phyloP scores from a whole-genome alignment of 2,113 vertebrate genomes.

The Abramis brama region DNA sequence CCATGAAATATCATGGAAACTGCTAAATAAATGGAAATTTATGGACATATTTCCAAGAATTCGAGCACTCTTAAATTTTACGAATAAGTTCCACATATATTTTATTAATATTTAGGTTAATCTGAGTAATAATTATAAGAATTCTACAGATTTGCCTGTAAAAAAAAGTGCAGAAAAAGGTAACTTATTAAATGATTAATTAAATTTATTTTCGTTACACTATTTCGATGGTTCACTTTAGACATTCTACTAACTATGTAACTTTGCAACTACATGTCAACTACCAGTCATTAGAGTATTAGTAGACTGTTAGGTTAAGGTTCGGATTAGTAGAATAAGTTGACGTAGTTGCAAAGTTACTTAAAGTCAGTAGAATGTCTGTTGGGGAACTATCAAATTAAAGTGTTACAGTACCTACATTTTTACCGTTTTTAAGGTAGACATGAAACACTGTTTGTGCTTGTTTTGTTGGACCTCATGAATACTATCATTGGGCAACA shows the following conservation, averaged over 20 bases:
- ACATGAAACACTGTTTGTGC: neutral
- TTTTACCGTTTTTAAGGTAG: neutral
- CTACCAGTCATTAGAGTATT: no score
- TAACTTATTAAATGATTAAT: neutral
- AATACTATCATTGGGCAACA: neutral
- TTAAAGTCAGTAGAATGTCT: no score
- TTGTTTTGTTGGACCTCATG: neutral
- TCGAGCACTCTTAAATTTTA: neutral
- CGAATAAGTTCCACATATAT: neutral
- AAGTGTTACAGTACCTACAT: neutral
- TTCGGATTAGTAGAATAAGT: no score
- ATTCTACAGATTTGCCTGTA: neutral
- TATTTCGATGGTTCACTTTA: no score
- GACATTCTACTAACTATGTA: no score
- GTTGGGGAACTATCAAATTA: no score
- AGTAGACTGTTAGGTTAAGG: no score
- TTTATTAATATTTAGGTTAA: neutral
- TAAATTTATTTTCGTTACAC: no score
- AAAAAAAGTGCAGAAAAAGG: neutral
- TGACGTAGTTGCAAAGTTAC: no score
- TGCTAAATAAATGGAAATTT: neutral
- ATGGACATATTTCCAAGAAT: neutral
- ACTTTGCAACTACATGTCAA: no score
- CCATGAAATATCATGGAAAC: neutral
- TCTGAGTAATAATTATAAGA: no score